These are phyloP conservation scores for Silurus meridionalis DNA, from an alignment of 2,113 vertebrate species.

Conservation along the genomic window DNA sequence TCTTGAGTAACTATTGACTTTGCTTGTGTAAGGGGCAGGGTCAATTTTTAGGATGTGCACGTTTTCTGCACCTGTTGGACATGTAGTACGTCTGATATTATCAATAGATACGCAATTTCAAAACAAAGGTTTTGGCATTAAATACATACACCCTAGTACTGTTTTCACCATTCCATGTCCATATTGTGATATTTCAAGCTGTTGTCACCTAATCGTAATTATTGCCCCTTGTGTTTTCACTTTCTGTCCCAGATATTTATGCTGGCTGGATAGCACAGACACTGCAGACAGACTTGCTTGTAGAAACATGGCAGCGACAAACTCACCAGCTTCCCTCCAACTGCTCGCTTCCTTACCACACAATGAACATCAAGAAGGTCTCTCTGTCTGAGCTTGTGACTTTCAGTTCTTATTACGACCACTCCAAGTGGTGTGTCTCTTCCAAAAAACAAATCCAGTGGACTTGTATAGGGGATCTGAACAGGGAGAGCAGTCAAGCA, in stretches of 20 bases:
- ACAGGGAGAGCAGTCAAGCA: slow-evolving; percentile 77
- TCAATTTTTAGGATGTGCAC: background rate
- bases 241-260: slow-evolving; percentile 80
- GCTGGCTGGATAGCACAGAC: slow-evolving; percentile 85
- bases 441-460: slow-evolving; percentile 64
- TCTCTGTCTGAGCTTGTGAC: slow-evolving; percentile 57
- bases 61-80: background rate
- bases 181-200: background rate
- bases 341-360: slow-evolving; percentile 84
- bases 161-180: background rate
- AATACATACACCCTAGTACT: background rate
- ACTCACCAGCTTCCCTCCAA: slow-evolving; percentile 81
- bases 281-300: slow-evolving; percentile 79
- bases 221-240: slow-evolving; percentile 37
- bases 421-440: slow-evolving; percentile 93
- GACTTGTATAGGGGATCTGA: slow-evolving; percentile 89
- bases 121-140: background rate
- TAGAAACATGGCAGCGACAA: slow-evolving; percentile 83
- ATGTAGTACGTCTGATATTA: background rate
- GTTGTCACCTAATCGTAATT: background rate
- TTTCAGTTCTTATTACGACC: slow-evolving; percentile 81
- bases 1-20: slow-evolving; percentile 41
- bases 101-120: background rate
- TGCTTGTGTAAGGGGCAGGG: slow-evolving; percentile 21
- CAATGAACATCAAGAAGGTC: slow-evolving; percentile 81